Conservation (phyloP, 2,888 invertebrate species). For the Spodoptera littoralis region DNA sequence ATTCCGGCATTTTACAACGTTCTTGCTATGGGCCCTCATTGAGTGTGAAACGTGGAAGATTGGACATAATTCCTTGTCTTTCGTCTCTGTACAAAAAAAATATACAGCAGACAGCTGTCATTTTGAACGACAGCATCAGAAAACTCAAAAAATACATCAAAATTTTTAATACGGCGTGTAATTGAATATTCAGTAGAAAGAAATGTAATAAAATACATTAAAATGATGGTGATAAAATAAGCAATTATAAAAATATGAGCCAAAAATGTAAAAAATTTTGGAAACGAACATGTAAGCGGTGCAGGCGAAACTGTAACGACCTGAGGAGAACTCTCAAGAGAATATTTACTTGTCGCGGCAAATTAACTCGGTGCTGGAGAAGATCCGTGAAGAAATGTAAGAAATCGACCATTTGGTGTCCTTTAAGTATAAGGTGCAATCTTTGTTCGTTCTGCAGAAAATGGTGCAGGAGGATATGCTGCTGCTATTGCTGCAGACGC, state of each 20-base stretch:
- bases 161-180: slow-evolving; percentile 3
- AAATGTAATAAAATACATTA: slow-evolving; percentile 12
- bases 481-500: slow-evolving; percentile 18
- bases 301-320: slow-evolving; percentile 12
- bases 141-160: not conserved
- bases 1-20: too few relatives aligned
- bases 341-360: slow-evolving; percentile 12
- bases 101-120: slow-evolving; percentile 21
- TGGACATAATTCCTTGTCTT: not conserved
- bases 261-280: not conserved
- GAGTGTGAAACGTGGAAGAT: too few relatives aligned
- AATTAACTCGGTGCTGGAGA: slow-evolving; percentile 10
- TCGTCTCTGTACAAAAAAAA: slow-evolving; percentile 1
- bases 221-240: slow-evolving; percentile 14
- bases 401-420: slow-evolving; percentile 24
- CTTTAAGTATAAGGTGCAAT: slow-evolving; percentile 41
- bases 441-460: slow-evolving; percentile 33
- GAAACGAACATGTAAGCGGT: slow-evolving; percentile 1
- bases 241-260: slow-evolving; percentile 16
- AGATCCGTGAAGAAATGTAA: slow-evolving; percentile 16
- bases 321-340: slow-evolving; percentile 1
- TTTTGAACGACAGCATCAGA: slow-evolving; percentile 7
- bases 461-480: slow-evolving; percentile 17
- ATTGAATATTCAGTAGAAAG: slow-evolving; percentile 1
- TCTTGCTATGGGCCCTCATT: too few relatives aligned